These are phyloP conservation scores for Stenurella melanura DNA, from an alignment of 2,888 invertebrate genomes.

Conservation along the genomic window DNA sequence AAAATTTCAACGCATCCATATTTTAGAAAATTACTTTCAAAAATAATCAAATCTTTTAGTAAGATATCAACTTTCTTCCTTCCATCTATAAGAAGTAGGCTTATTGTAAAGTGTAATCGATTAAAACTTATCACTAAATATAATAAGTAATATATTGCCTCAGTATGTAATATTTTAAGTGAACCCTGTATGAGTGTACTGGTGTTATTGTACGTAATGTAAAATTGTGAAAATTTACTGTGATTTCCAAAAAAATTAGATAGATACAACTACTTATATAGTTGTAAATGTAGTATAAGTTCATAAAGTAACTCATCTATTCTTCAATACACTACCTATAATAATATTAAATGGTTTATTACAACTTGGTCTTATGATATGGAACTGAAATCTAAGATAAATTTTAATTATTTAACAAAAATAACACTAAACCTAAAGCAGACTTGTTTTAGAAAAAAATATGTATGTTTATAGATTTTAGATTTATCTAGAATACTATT, in stretches of 20 bases:
- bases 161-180: slow-evolving; percentile 46
- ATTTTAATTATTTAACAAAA: background rate
- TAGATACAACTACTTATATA: slow-evolving; percentile 43
- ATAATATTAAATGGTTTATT: slow-evolving; percentile 34
- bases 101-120: background rate
- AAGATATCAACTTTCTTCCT: background rate
- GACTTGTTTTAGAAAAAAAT: background rate
- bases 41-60: too few relatives aligned
- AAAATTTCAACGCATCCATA: background rate
- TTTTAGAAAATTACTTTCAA: background rate
- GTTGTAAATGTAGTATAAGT: slow-evolving; percentile 42
- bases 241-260: slow-evolving; percentile 59
- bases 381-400: slow-evolving; percentile 15
- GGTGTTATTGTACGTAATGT: slow-evolving; percentile 53
- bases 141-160: slow-evolving; percentile 33
- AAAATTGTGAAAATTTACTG: slow-evolving; percentile 60
- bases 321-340: slow-evolving; percentile 41
- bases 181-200: slow-evolving; percentile 52
- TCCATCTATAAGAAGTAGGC: background rate
- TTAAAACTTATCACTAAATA: background rate
- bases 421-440: background rate
- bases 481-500: too few relatives aligned
- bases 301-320: slow-evolving; percentile 41
- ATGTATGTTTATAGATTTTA: slow-evolving; percentile 3
- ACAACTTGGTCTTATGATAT: slow-evolving; percentile 34